Evolutionary conservation across 2,797 vertebrate species (phyloP).

Genomic region (Helarctos malayanus): DNA sequence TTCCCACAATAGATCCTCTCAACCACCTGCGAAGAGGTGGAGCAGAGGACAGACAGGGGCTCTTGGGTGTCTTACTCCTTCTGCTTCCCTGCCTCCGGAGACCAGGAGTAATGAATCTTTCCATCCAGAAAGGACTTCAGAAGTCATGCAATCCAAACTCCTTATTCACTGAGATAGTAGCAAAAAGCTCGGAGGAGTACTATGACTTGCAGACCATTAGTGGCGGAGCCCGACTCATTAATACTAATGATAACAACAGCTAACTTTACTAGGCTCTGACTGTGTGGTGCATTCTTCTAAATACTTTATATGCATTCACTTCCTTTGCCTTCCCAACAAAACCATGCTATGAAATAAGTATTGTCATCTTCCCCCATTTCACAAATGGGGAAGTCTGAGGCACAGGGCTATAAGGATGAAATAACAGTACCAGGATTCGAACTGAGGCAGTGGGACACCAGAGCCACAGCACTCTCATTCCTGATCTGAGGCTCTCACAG

Average conservation of each 20-base stretch:
- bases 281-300: not conserved
- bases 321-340: not conserved
- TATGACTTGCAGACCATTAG: not conserved
- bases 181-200: not conserved
- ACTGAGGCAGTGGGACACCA: not conserved
- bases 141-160: not conserved
- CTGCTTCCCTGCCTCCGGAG: not conserved
- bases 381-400: not conserved
- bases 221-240: not conserved
- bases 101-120: not conserved
- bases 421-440: not conserved
- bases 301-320: not conserved
- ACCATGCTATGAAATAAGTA: not conserved
- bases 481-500: not conserved
- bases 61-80: not conserved
- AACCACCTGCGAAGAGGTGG: not conserved
- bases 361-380: not conserved
- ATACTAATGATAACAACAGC: not conserved
- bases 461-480: not conserved
- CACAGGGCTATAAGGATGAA: not conserved
- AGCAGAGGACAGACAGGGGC: not conserved
- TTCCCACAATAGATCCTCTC: not conserved
- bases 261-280: not conserved
- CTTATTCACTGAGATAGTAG: not conserved
- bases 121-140: not conserved